Conservation (phyloP, 2,888 invertebrate species). For the Malthinus seriepunctatus region DNA sequence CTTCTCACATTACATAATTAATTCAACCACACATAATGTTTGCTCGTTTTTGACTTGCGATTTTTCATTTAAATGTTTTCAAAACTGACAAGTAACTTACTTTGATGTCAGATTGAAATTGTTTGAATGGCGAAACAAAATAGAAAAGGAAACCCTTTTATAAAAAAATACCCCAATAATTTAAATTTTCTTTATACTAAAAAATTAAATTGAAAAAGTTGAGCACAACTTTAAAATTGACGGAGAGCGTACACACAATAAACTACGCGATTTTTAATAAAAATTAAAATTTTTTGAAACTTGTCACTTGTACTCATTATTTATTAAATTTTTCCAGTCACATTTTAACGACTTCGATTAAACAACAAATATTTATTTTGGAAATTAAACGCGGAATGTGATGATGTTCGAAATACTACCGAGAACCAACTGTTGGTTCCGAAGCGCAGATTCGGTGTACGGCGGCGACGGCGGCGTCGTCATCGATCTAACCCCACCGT, state of each 20-base stretch:
- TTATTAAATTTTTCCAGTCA: not conserved
- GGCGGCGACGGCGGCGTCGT: slow-evolving; percentile 36
- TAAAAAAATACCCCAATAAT: too few species aligned
- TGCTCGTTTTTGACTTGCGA: too few species aligned
- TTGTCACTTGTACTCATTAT: slow-evolving; percentile 20
- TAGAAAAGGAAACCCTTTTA: not conserved
- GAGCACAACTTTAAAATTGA: slow-evolving; percentile 10
- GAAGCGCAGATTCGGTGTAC: slow-evolving; percentile 39
- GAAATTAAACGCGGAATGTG: slow-evolving; percentile 4
- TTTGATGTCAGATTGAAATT: too few species aligned
- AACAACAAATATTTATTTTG: slow-evolving; percentile 13
- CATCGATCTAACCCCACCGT: slow-evolving; percentile 32
- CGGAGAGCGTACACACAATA: slow-evolving; percentile 17
- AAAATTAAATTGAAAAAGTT: too few species aligned
- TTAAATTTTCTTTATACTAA: too few species aligned
- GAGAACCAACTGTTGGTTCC: slow-evolving; percentile 55
- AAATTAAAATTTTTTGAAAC: slow-evolving; percentile 18
- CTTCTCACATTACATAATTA: too few species aligned
- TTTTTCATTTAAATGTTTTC: too few species aligned
- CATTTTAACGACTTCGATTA: too few species aligned
- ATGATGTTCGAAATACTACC: slow-evolving; percentile 40
- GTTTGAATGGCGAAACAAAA: not conserved
- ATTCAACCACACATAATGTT: too few species aligned
- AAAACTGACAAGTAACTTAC: too few species aligned
- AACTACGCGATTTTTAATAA: slow-evolving; percentile 19